These are phyloP conservation scores for Zoroaster sp. DNA, from an alignment of 53 echinoderm and acorn worm species.

Conservation along the genomic window DNA sequence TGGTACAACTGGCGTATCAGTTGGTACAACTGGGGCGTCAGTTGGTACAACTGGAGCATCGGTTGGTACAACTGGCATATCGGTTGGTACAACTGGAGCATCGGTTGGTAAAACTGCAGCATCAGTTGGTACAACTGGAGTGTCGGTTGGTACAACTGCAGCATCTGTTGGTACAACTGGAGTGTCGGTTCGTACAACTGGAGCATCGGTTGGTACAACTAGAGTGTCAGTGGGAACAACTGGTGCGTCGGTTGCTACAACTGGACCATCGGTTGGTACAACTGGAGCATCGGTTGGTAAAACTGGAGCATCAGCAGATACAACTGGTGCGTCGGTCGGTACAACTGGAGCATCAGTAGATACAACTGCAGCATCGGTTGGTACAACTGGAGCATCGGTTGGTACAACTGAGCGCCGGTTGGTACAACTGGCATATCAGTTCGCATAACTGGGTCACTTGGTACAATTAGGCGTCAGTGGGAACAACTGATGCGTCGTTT, in stretches of 20 bases:
- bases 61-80: background rate
- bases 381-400: too few relatives aligned
- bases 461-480: too few relatives aligned
- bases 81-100: background rate
- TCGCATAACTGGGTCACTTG: too few relatives aligned
- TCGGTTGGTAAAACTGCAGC: too few relatives aligned
- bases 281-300: too few relatives aligned
- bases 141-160: background rate
- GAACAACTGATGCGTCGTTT: too few relatives aligned
- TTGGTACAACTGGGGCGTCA: background rate
- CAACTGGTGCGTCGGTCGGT: too few relatives aligned
- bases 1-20: background rate
- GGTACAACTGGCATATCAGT: too few relatives aligned
- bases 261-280: background rate
- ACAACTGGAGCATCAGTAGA: too few relatives aligned
- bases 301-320: too few relatives aligned
- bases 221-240: background rate
- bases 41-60: slow-evolving; percentile 5
- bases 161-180: background rate
- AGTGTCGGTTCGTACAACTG: background rate
- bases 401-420: too few relatives aligned
- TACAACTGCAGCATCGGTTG: too few relatives aligned
- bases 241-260: background rate
- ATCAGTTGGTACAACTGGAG: background rate
- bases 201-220: slow-evolving; percentile 1